Evolutionary conservation across 2,888 invertebrate genomes (phyloP), one percentile per base, ranked within the genome.

Genomic region (Galerucella nymphaeae): DNA sequence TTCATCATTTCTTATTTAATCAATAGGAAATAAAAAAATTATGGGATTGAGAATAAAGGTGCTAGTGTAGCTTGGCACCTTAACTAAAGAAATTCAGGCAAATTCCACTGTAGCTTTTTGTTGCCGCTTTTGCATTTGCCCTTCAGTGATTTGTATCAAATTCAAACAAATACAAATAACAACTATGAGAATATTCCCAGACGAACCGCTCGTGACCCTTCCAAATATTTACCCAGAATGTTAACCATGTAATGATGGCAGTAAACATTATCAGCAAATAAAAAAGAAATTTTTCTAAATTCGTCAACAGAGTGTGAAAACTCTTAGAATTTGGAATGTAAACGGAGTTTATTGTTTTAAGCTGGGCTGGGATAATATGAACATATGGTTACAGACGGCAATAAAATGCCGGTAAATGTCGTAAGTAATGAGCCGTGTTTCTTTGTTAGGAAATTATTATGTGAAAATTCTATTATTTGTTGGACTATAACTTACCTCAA

Each of bases 261-360:
- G 71, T 61, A 71, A 74, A 74, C 71, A 74, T 58, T 62, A 48
- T 58, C 57, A 38, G 61, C 57, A 71, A 74, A 74, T 53, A 71
- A 64, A 48, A 71, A 63, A 68, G 63, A 63, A 70, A 71, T 71
- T 66, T 70, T 68, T 64, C 42, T 64, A 68, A 74, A 71, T 64
- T 74, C 59, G 70, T 71, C 73, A 71, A 68, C 61, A n/a, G 38
- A 71, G 74, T 74, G 74, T 74, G 74, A 74, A 74, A 73, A 66
- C 63, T 67, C 70, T 66, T 66, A 70, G 70, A 73, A 74, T 68
- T 65, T 53, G 30, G 30, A 68, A 71, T 65, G 74, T 70, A 71
- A 74, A 74, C 74, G 53, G 18, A 55, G 67, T 68, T 74, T 74
- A 72, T 72, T 72, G 72, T 72, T 72, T 72, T 69, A 72, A 64